Base-by-base conservation (phyloP, 1,140 invertebrate genomes). In the Gonatopus flavifemur region DNA sequence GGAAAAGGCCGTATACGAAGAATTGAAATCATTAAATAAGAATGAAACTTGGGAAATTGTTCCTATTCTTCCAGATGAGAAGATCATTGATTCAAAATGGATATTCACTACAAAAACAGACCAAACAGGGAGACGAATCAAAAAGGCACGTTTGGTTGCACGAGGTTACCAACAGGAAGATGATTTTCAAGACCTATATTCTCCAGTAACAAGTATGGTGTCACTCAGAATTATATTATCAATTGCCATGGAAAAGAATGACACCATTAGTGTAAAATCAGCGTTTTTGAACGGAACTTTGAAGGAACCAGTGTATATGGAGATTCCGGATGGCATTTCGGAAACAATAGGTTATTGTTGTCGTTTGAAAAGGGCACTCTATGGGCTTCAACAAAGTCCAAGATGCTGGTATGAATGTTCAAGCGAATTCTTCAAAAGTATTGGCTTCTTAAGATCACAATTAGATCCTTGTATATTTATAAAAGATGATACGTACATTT, bases 31-130 rank as follows among this genome's bases (percentile, higher is more conserved):
- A n/a, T n/a, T n/a, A n/a, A n/a, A n/a, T 6, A 19, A 20, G 4
- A 37, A 37, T 37, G n/a, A 37, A 16, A 37, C 36, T 18, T 37
- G 36, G 36, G 36, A 37, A 18, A 16, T 37, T 10, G 80, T 52
- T 79, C 76, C 3, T 10, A 57, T 42, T 21, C 61, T 61, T 32
- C 70, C 77, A 40, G 83, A 84, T 69, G 88, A 28, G 12, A 28
- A 28, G 12, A 28, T 28, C 25, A 28, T 28, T 28, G 25, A 28
- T 28, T 28, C 25, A 28, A 28, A 12, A 12, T 28, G 25, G 25
- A 12, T 28, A 7, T 28, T 28, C n/a, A n/a, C n/a, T 28, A 28
- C 25, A 28, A 12, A 28, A 28, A 28, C 6, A 28, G 6, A 7
- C 6, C 6, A 7, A 28, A 28, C 6, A 7, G 25, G 25, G 6